Conservation (phyloP, 2,797 vertebrate species). For the Microcaecilia unicolor region DNA sequence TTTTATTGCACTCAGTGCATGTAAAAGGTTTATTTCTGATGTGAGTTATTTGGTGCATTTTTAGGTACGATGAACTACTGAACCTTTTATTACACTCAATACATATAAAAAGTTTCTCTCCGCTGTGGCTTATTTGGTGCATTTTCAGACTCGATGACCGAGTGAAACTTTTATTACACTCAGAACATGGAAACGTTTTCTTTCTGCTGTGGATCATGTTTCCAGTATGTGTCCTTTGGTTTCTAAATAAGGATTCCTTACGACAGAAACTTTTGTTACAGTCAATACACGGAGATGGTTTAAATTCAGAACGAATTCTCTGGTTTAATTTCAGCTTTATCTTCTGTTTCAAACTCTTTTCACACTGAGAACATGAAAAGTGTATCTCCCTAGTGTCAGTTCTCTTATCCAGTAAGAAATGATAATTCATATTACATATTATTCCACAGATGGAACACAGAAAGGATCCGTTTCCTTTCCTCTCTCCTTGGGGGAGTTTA, state of each 20-base stretch:
- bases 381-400: conserved; percentile 2
- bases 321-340: no score
- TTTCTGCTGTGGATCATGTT: conserved; percentile 29
- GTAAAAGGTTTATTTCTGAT: conserved; percentile 37
- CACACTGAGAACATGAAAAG: conserved; percentile 3
- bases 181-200: conserved; percentile 1
- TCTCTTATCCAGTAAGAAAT: neutral
- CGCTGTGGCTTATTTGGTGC: neutral
- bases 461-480: no score
- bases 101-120: conserved; percentile 21
- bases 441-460: no score
- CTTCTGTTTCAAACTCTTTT: conserved; percentile 13
- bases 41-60: conserved; percentile 41
- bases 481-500: no score
- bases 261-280: no score
- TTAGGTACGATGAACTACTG: conserved; percentile 38
- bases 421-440: no score
- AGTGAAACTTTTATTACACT: no score
- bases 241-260: no score
- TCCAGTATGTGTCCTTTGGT: no score
- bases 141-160: no score
- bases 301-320: conserved; percentile 11
- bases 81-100: conserved; percentile 38
- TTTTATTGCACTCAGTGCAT: conserved; percentile 40
- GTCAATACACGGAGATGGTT: no score